These are phyloP conservation scores for Microplitis deprimator DNA, from an alignment of 2,888 invertebrate genomes.

Conservation along the genomic window DNA sequence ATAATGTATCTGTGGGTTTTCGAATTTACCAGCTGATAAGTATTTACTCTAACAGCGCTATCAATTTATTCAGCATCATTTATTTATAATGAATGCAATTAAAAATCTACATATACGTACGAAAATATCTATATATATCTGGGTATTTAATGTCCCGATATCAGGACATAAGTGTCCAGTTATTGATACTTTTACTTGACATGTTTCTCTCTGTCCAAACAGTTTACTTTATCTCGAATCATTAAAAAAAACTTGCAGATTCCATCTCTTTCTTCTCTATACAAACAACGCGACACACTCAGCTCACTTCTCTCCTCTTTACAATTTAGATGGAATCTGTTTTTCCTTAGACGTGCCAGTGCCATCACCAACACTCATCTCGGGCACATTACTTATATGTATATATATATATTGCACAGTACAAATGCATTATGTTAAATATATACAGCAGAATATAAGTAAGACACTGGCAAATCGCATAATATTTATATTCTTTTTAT, in stretches of 20 bases:
- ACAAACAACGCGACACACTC: constrained; percentile 10
- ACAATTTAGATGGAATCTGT: constrained; percentile 52
- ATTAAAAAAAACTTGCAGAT: neutral
- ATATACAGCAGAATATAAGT: neutral
- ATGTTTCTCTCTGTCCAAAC: neutral
- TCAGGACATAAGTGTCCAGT: neutral
- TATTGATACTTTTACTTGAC: neutral
- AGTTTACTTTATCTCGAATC: neutral
- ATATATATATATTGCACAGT: neutral
- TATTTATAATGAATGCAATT: neutral
- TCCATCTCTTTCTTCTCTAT: neutral
- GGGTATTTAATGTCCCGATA: neutral
- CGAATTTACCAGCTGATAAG: neutral
- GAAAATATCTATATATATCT: neutral
- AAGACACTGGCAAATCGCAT: constrained; percentile 48
- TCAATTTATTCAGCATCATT: neutral
- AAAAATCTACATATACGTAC: neutral
- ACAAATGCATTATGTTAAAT: constrained; percentile 55
- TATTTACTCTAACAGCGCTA: neutral
- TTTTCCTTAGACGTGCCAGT: constrained; percentile 49
- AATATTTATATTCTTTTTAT: constrained; percentile 46
- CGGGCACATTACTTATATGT: constrained; percentile 39
- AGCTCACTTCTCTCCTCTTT: constrained; percentile 43
- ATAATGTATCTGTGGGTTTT: constrained; percentile 1
- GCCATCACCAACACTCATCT: constrained; percentile 43